These are phyloP conservation scores for Coptodon bakossiorum DNA, from an alignment of 2,113 vertebrate species.

Conservation along the genomic window DNA sequence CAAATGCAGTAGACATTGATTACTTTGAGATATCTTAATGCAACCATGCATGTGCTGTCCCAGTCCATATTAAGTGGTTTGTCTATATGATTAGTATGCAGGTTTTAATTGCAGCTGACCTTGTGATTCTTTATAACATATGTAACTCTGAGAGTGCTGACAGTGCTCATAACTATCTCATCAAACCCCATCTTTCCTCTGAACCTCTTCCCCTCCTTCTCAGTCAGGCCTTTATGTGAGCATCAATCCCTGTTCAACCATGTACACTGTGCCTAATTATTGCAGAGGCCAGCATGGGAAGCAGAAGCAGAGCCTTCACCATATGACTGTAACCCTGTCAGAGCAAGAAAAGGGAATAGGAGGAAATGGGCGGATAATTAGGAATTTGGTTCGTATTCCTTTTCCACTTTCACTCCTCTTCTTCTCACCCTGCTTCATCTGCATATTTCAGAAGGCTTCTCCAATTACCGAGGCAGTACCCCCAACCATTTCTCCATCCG, in stretches of 20 bases:
- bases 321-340: slow-evolving; percentile 22
- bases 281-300: slow-evolving; percentile 23
- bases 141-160: slow-evolving; percentile 45
- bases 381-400: slow-evolving; percentile 51
- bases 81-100: background rate
- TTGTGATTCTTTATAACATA: slow-evolving; percentile 27
- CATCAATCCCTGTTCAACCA: slow-evolving; percentile 42
- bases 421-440: slow-evolving; percentile 59
- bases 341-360: background rate
- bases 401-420: slow-evolving; percentile 32
- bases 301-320: slow-evolving; percentile 6
- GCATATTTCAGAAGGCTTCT: slow-evolving; percentile 66
- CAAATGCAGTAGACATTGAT: background rate
- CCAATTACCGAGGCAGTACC: slow-evolving; percentile 61
- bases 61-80: background rate
- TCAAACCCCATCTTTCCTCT: slow-evolving; percentile 41
- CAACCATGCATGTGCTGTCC: background rate
- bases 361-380: slow-evolving; percentile 51
- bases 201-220: slow-evolving; percentile 11
- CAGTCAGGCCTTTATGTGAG: slow-evolving; percentile 23
- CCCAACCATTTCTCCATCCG: slow-evolving; percentile 35
- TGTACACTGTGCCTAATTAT: slow-evolving; percentile 53
- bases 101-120: slow-evolving; percentile 11
- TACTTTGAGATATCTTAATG: background rate
- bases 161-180: slow-evolving; percentile 46